These are phyloP conservation scores for Malurus elegans DNA, from an alignment of 2,113 vertebrate species.

Conservation along the genomic window DNA sequence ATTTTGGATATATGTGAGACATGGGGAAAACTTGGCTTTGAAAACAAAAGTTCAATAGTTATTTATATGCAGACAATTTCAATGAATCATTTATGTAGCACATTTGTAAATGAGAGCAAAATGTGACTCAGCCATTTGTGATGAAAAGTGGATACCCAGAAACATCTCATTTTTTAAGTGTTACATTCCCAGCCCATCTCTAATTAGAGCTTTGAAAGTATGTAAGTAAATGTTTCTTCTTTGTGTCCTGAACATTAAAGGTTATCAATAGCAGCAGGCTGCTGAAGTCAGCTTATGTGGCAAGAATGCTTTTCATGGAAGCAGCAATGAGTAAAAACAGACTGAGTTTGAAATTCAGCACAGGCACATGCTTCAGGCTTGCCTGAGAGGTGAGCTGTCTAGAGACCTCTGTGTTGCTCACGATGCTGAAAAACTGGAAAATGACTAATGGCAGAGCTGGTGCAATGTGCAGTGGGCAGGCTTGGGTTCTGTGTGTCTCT, in stretches of 20 bases:
- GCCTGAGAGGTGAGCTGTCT: background rate
- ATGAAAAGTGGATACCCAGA: background rate
- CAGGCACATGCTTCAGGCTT: background rate
- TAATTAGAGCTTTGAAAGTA: conserved; percentile 24
- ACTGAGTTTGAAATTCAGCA: conserved; percentile 13
- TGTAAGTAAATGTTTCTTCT: conserved; percentile 13
- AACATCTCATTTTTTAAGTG: background rate
- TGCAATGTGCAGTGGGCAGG: background rate
- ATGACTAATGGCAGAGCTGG: background rate
- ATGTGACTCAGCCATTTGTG: background rate
- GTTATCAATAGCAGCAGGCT: conserved; percentile 17
- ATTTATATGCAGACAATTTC: background rate
- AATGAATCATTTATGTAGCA: background rate
- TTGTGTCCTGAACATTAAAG: background rate
- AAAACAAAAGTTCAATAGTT: background rate
- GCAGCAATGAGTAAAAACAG: background rate
- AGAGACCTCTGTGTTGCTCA: background rate
- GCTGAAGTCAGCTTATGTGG: conserved; percentile 13
- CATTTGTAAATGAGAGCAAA: background rate
- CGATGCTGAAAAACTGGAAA: background rate
- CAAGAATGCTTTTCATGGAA: background rate
- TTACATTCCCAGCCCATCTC: background rate
- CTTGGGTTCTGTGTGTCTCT: background rate
- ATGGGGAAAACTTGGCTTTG: background rate
- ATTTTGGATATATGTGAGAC: background rate